These are phyloP conservation scores for Siphlonurus alternatus DNA, from an alignment of 2,888 invertebrate genomes.

Conservation along the genomic window DNA sequence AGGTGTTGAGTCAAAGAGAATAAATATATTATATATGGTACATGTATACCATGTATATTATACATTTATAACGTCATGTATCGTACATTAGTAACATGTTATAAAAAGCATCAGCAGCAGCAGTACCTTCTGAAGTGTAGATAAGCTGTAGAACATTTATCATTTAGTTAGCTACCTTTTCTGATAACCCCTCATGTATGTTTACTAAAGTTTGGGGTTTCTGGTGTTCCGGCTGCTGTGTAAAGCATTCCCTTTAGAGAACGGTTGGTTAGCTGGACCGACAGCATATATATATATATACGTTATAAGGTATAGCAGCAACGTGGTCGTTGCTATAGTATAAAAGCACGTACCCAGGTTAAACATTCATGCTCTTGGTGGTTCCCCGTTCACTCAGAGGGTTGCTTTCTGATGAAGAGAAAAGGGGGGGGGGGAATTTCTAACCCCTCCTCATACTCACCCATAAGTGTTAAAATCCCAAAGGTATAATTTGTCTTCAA, in stretches of 20 bases:
- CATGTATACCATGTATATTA: too few relatives aligned
- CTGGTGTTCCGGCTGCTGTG: too few relatives aligned
- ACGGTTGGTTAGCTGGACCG: neutral
- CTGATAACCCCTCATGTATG: neutral
- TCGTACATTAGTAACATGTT: too few relatives aligned
- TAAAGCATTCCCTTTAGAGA: neutral
- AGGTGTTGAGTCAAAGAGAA: too few relatives aligned
- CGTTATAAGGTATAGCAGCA: neutral
- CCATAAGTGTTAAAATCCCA: neutral
- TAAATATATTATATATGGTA: too few relatives aligned
- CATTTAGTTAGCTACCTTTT: neutral
- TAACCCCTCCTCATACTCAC: neutral
- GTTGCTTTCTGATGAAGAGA: neutral
- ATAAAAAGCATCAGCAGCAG: too few relatives aligned
- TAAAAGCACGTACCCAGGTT: neutral
- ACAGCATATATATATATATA: too few relatives aligned
- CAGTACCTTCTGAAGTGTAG: too few relatives aligned
- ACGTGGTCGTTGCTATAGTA: neutral
- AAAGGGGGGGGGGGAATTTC: neutral
- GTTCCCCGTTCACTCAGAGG: too few relatives aligned
- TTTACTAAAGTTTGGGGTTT: neutral
- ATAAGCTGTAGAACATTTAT: neutral
- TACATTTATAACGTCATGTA: too few relatives aligned
- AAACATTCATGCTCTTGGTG: neutral
- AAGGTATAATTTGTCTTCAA: neutral